These are phyloP conservation scores for Ornithoptera priamus DNA, from an alignment of 2,888 invertebrate species.

Conservation along the genomic window DNA sequence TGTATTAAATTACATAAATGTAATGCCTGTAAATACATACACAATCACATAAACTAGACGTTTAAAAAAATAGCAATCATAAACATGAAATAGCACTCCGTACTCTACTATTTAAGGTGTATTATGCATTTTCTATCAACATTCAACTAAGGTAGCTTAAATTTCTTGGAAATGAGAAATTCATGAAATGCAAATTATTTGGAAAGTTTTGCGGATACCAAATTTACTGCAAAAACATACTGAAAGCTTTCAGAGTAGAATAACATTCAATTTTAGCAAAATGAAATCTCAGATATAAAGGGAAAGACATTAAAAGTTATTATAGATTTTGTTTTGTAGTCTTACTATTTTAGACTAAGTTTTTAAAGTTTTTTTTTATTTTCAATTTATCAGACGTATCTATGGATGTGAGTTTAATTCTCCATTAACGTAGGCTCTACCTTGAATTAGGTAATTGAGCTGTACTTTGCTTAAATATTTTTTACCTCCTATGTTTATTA, in stretches of 20 bases:
- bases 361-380: not conserved
- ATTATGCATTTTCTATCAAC: slow-evolving; percentile 5
- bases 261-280: slow-evolving; percentile 1
- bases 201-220: slow-evolving; percentile 9
- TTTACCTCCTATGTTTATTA: too few relatives aligned
- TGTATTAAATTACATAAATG: too few relatives aligned
- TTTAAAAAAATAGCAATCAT: not conserved
- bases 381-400: not conserved
- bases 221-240: slow-evolving; percentile 8
- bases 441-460: not conserved
- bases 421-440: not conserved
- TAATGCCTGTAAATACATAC: not conserved
- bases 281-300: not conserved
- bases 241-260: slow-evolving; percentile 10
- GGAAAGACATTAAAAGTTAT: not conserved
- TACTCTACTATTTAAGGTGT: slow-evolving; percentile 1
- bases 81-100: not conserved
- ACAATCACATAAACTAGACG: not conserved
- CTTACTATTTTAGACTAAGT: not conserved
- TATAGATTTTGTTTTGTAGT: not conserved
- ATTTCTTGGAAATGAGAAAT: slow-evolving; percentile 20
- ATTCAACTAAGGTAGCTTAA: slow-evolving; percentile 8
- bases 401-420: not conserved
- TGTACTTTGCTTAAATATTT: not conserved
- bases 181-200: slow-evolving; percentile 23